Conservation (phyloP, 2,888 invertebrate genomes). For the Colostygia pectinataria region DNA sequence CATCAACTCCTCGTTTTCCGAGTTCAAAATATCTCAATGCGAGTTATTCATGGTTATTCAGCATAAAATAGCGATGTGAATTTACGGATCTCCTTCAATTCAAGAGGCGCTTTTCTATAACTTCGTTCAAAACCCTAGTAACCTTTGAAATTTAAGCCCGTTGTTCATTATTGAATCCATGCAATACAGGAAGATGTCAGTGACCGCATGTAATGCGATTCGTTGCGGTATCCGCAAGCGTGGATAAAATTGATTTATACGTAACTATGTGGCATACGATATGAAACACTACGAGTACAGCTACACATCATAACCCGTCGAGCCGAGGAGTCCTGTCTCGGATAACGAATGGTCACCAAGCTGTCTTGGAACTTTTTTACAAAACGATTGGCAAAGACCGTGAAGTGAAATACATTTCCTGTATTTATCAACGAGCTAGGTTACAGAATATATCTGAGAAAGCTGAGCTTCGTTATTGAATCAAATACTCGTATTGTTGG, state of each 20-base stretch:
- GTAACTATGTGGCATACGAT: conserved; percentile 44
- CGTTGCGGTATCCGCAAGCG: conserved; percentile 66
- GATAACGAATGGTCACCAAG: conserved; percentile 34
- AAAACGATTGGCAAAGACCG: conserved; percentile 44
- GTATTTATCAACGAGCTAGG: conserved; percentile 13
- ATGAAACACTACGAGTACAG: conserved; percentile 32
- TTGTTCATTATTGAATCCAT: conserved; percentile 53
- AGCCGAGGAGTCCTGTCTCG: conserved; percentile 28
- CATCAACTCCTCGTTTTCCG: conserved; percentile 45
- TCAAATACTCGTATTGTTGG: background rate
- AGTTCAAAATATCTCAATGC: conserved; percentile 35
- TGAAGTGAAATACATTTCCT: conserved; percentile 46
- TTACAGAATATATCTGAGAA: too few relatives aligned
- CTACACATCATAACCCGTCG: conserved; percentile 28
- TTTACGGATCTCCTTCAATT: conserved; percentile 16
- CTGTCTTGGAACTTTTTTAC: conserved; percentile 27
- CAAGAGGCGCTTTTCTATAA: background rate
- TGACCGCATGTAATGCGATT: conserved; percentile 74
- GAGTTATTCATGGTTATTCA: conserved; percentile 34
- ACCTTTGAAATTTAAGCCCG: conserved; percentile 23
- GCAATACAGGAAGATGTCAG: conserved; percentile 70
- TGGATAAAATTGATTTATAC: conserved; percentile 70
- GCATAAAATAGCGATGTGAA: conserved; percentile 24
- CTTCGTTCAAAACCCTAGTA: conserved; percentile 4
- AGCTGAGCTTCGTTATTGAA: background rate